Evolutionary conservation across 2,888 invertebrate genomes (phyloP), one percentile per base, ranked within the genome.

Genomic region (Phasia obesa): DNA sequence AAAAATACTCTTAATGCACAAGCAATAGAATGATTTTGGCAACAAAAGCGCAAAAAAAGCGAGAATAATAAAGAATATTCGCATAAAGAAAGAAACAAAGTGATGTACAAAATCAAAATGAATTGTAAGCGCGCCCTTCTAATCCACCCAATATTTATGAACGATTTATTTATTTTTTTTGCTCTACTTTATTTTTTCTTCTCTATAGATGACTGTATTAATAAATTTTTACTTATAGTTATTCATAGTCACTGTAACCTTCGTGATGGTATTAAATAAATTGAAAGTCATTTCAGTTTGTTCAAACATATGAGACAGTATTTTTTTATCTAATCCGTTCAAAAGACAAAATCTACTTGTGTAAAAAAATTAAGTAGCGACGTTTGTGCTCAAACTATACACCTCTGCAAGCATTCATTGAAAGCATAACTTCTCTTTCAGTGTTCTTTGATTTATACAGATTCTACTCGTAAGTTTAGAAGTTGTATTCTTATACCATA

Each of bases 191-290:
- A 17, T 25, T 23, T 31, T 65, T 15, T 13, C n/a, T 53, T 42
- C 70, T 51, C 49, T 23, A 69, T 27, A 70, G 69, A 51, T 42
- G 69, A 44, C 44, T 77, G 59, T 31, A 69, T 69, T 77, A 77
- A 69, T 55, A 70, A 70, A 35, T 60, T 79, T 59, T 23, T 71
- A 11, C 42, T 53, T 71, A 65, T 65, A 65, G 53, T 88, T 89
- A 87, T 86, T 87, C 86, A 81, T 87, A 57, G 86, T 53, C 35
- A n/a, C 53, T 44, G 23, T 47, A 57, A 70, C 53, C 76, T 53
- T 60, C 35, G 60, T 57, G 19, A 6, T 75, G 17, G 2, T 53
- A 11, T 25, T 17, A 11, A 35, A 0, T 47, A 19, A n/a, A 19
- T 11, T 15, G 5, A 51, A 31, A 51, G 51, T 25, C 38, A 13